These are phyloP conservation scores for Amphiura filiformis DNA, from an alignment of 35 echinoderm and acorn worm species.

Conservation along the genomic window DNA sequence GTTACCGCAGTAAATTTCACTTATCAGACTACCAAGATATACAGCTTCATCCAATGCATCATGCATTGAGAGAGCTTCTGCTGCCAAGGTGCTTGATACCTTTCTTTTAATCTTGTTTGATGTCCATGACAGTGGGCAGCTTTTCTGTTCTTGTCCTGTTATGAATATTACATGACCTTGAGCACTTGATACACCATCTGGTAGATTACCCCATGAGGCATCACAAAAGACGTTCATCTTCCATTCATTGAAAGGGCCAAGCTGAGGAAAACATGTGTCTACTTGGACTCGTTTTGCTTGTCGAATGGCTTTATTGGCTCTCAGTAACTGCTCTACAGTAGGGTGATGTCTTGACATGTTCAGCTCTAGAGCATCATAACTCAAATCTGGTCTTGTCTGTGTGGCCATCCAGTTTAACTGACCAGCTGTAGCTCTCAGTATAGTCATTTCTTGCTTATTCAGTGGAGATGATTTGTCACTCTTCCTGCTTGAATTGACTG, in stretches of 20 bases:
- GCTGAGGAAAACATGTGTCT: constrained; percentile 8
- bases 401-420: constrained; percentile 48
- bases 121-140: background rate
- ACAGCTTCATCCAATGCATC: background rate
- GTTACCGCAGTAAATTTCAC: background rate
- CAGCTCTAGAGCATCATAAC: constrained; percentile 51
- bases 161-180: constrained; percentile 32
- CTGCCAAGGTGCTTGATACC: background rate
- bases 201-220: too few relatives aligned
- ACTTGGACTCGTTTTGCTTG: constrained; percentile 5
- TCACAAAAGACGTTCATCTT: too few relatives aligned
- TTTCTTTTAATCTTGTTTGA: background rate
- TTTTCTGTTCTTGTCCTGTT: background rate
- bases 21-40: background rate
- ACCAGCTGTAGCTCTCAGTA: constrained; percentile 31
- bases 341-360: constrained; percentile 40
- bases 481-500: constrained; percentile 4
- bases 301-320: constrained; percentile 8
- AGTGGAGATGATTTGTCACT: constrained; percentile 26
- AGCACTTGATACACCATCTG: background rate
- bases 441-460: constrained; percentile 24
- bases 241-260: constrained; percentile 16
- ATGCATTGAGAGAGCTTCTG: too few relatives aligned
- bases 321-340: constrained; percentile 32
- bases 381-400: constrained; percentile 41